Conservation (phyloP, 2,113 vertebrate genomes). For the Tympanuchus pallidicinctus region DNA sequence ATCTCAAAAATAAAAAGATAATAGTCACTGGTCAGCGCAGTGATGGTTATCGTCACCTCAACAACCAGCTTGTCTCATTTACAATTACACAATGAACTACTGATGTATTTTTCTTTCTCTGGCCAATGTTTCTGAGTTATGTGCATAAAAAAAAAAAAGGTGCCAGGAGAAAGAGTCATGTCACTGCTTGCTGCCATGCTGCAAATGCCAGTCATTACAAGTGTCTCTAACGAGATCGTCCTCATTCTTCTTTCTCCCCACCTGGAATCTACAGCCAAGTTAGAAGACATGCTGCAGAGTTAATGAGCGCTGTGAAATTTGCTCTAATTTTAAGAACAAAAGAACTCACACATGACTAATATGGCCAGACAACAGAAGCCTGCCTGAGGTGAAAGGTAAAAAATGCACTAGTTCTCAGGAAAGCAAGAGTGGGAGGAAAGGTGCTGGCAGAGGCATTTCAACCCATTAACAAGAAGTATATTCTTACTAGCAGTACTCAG, state of each 20-base stretch:
- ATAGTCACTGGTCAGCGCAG: background rate
- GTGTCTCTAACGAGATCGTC: background rate
- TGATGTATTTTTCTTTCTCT: background rate
- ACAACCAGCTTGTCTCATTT: background rate
- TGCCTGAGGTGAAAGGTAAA: background rate
- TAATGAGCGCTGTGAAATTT: background rate
- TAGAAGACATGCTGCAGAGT: slow-evolving; percentile 22
- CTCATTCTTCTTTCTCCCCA: background rate
- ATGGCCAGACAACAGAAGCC: background rate
- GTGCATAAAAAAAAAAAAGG: background rate
- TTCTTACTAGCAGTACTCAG: background rate
- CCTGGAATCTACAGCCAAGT: background rate
- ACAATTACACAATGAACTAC: background rate
- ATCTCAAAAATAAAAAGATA: background rate
- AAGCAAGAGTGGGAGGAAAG: background rate
- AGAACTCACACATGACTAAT: background rate
- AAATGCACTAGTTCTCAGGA: background rate
- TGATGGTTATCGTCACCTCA: fast-evolving
- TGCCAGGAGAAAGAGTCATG: background rate
- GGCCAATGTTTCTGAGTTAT: background rate
- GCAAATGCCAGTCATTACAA: background rate
- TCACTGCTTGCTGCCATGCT: background rate
- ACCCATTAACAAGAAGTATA: background rate
- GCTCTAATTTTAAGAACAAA: slow-evolving; percentile 20
- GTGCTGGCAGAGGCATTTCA: background rate